These are phyloP conservation scores for Sesia bembeciformis DNA, from an alignment of 2,888 invertebrate genomes.

Conservation along the genomic window DNA sequence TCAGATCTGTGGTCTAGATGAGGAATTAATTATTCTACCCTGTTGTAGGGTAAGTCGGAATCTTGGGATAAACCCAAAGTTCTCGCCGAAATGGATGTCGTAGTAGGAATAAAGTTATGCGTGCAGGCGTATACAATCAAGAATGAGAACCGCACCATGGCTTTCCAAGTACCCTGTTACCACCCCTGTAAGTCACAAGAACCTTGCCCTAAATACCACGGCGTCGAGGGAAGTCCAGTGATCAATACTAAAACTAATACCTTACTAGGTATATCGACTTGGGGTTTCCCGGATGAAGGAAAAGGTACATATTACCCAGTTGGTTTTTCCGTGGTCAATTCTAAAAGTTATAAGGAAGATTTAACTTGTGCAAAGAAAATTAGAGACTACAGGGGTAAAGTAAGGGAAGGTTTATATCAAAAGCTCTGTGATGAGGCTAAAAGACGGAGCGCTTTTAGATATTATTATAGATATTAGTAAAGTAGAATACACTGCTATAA, in stretches of 20 bases:
- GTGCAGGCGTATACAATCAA: conserved; percentile 19
- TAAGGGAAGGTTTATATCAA: conserved; percentile 26
- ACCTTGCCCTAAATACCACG: conserved; percentile 28
- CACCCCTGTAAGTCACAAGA: conserved; percentile 24
- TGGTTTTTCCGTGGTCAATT: conserved; percentile 40
- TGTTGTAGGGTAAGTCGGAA: no score
- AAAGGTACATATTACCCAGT: conserved; percentile 28
- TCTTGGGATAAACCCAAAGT: conserved; percentile 12
- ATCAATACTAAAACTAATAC: conserved; percentile 17
- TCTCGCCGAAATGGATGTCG: conserved; percentile 27
- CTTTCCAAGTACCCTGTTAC: conserved; percentile 35
- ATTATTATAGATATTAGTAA: no score
- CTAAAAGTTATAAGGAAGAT: conserved; percentile 30
- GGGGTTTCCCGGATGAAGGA: conserved; percentile 23
- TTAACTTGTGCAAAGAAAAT: conserved; percentile 35
- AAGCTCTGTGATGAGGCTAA: conserved; percentile 21
- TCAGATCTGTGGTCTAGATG: no score
- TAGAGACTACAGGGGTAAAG: conserved; percentile 12
- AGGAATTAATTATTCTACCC: no score
- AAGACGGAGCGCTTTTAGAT: no score
- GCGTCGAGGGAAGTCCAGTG: conserved; percentile 39
- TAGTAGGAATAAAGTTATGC: conserved; percentile 28
- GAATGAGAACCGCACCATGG: not conserved
- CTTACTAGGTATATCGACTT: conserved; percentile 42
- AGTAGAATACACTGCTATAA: no score